Evolutionary conservation across 2,797 vertebrate genomes (phyloP), one percentile per base, ranked within the genome.

Genomic region (Etheostoma nigrum): DNA sequence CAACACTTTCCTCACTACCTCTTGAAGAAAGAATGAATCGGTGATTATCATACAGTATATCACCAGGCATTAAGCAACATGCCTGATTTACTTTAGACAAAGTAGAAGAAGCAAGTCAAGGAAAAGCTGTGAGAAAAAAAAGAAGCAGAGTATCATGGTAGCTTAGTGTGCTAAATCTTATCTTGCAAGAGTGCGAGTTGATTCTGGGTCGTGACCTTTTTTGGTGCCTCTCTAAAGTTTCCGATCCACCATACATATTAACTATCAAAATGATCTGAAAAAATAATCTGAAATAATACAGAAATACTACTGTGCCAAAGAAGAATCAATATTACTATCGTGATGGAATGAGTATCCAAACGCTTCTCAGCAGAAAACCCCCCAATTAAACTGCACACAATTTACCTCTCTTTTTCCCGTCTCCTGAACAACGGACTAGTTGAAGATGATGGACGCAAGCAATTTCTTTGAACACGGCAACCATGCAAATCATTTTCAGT

Each of bases 371-470:
- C 72, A 76, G 53, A 81, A 74, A 61, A 76, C 73, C 62, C 49
- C 11, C 76, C 81, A 88, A 89, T 92, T 90, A 92, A 79, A 82
- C 72, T 33, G 67, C 87, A 81, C 87, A 91, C 87, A 86, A 89
- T 91, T 89, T 90, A 87, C 81, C 82, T 84, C 82, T 87, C 74
- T 85, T 91, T 90, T 84, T 84, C 75, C 47, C 13, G 49, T 89
- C 83, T 85, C 87, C 77, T 62, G 79, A 83, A 87, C 83, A 72
- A 76, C 25, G 9, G 69, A 67, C 83, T 63, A 48, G 83, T 87
- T 90, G 89, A 89, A 87, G 75, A 89, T 93, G 92, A 93, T 92
- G 54, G 91, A 93, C 88, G 82, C 21, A 42, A 84, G 89, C 88
- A 90, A 91, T 92, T 94, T 92, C 89, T 85, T 70, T 71, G 36